Base-by-base conservation (phyloP, 2,797 vertebrate genomes). In the Pygocentrus nattereri region DNA sequence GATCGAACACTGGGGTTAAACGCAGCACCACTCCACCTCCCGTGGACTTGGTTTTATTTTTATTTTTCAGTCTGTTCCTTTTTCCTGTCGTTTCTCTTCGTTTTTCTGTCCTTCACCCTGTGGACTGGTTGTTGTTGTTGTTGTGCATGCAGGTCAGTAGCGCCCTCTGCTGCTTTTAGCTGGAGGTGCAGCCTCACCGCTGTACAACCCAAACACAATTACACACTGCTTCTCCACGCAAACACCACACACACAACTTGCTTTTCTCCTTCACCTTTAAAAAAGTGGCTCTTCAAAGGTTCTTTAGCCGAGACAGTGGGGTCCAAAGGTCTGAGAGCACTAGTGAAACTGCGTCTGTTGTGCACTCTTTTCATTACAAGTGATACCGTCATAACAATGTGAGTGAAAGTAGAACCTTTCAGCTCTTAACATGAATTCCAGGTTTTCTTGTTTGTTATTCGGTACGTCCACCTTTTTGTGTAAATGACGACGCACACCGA, bases 91-190 rank as follows among this genome's bases (percentile, higher is more conserved):
- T 85, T 79, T 85, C 76, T 34, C 86, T 61, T 11, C 19, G 27
- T 27, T 12, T 64, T 31, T 31, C 74, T 25, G n/a, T 50, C 4
- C 4, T 31, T 31, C 27, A 13, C 41, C 23, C 74, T 76, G 59
- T 78, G 69, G 41, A 41, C 21, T 62, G 31, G 41, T 50, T 27
- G 16, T 23, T 62, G 62, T 23, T 62, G 62, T 54, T 44, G 41
- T 44, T 1, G 41, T 44, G 41, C 10, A 71, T 72, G 13, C 61
- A 49, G 67, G 31, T 49, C 80, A 38, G 79, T 56, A 83, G 89
- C 84, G 73, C 93, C 92, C 88, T 90, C 91, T 92, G 88, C 88
- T 92, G 93, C 1, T 61, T 77, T 2, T n/a, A 56, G 62, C 31
- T 23, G 75, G 30, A 77, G 27, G 19, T 30, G 47, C 59, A 77